phyloP scores from a whole-genome alignment of 37 sponge, comb jelly and placozoan species.

The Axinella damicornis region DNA sequence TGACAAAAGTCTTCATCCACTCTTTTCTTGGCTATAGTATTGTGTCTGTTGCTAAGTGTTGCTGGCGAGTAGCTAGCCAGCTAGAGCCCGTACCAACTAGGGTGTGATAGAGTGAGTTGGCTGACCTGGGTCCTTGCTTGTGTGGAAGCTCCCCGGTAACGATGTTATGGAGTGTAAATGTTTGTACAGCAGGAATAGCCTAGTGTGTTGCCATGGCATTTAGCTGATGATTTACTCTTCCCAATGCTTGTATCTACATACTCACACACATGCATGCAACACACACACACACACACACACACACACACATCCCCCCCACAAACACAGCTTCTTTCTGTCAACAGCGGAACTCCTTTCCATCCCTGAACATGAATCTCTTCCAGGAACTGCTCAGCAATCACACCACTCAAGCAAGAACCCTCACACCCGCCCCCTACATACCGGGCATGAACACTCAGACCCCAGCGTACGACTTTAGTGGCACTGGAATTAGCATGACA shows the following conservation, averaged over 20 bases:
- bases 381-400: not conserved
- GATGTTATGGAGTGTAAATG: too few species aligned
- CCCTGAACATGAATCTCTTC: conserved; percentile 20
- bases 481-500: conserved; percentile 16
- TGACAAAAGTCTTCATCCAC: too few species aligned
- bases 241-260: not conserved
- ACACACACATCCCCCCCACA: not conserved
- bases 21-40: too few species aligned
- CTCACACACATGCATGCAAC: not conserved
- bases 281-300: conserved; percentile 9
- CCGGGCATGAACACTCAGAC: not conserved
- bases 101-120: not conserved
- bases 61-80: not conserved
- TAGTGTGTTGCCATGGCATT: too few species aligned
- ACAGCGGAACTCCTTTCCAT: too few species aligned
- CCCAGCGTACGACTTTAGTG: conserved; percentile 38
- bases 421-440: not conserved
- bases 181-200: too few species aligned
- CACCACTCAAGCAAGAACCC: not conserved
- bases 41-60: too few species aligned
- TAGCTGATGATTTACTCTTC: too few species aligned
- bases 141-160: too few species aligned
- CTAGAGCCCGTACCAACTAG: not conserved
- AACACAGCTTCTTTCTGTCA: not conserved
- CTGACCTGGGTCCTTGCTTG: too few species aligned